Conservation (phyloP, 2,113 vertebrate species). For the Cephalopterus ornatus region DNA sequence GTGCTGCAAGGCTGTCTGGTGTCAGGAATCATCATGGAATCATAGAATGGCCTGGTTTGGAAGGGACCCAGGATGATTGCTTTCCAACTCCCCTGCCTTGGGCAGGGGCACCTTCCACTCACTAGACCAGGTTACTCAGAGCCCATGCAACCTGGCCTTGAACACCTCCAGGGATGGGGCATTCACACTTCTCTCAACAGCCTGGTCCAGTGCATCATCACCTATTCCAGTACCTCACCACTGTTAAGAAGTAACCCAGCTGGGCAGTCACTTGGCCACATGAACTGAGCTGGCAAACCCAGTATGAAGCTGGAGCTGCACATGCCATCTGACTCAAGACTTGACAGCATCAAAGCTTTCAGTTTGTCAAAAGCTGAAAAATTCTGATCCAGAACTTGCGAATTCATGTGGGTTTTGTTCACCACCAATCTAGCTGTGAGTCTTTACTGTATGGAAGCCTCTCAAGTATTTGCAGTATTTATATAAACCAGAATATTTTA, state of each 20-base stretch:
- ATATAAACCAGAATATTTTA: background rate
- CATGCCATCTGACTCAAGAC: background rate
- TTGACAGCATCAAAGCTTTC: background rate
- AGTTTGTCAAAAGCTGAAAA: background rate
- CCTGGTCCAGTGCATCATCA: background rate
- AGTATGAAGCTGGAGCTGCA: background rate
- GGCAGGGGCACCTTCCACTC: background rate
- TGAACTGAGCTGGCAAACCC: background rate
- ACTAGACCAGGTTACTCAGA: background rate
- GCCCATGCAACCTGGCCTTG: background rate
- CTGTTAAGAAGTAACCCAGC: background rate
- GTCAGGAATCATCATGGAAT: background rate
- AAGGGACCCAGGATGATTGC: background rate
- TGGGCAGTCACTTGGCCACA: background rate
- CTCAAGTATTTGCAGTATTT: background rate
- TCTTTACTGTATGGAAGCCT: background rate
- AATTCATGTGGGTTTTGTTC: background rate
- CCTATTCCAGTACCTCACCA: background rate
- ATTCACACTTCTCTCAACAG: background rate
- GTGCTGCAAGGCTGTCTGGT: background rate
- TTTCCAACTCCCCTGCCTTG: background rate
- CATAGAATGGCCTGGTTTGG: background rate
- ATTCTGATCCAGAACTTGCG: background rate
- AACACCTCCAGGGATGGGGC: background rate
- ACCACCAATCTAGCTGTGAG: background rate